Evolutionary conservation across 1,140 invertebrate species (phyloP), one percentile per base, ranked within the genome.

Genomic region (Camponotus pennsylvanicus): DNA sequence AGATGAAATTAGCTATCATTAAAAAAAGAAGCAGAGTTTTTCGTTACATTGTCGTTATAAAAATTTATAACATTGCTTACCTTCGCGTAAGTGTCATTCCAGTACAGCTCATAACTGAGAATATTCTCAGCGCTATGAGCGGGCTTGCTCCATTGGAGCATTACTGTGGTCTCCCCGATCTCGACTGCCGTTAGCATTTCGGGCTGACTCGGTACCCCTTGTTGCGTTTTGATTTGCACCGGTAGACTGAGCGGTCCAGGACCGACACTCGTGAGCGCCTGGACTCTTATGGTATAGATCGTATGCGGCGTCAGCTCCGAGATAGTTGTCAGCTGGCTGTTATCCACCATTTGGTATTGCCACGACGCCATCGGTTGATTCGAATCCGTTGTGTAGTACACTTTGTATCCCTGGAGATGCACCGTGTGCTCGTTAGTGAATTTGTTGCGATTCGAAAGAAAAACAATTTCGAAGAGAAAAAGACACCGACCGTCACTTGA

Each of bases 11-110:
- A 52, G 15, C 15, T 52, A 52, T 13, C n/a, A 37, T 73, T 5
- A 2, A 1, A 57, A 59, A 40, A 52, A 70, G 9, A 34, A 57
- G 7, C 3, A 5, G 21, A 75, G 18, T 49, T 45, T 45, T 45
- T 15, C 27, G 21, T 69, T 13, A 45, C 21, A 69, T 27, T n/a
- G 49, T 49, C 3, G 13, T 18, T 52, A 52, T 4, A 52, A 32
- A 52, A 34, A 37, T 63, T 32, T 15, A 32, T n/a, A 27, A 13
- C 77, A 2, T 52, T 52, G 3, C 37, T 95, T 94, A 98, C 97
- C 96, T 98, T 98, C 11, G 98, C 97, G 92, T 98, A 99, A 34
- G 98, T 99, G 93, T 99, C 98, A 95, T 99, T 99, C 98, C 98
- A 99, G 93, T 99, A 99, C 3, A 99, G 96, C 95, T 99, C 98